A percentile compares a stretch with the other conserved stretches of the same genome.
Conservation (phyloP, 2,113 vertebrate species). For the Peucedramus taeniatus region DNA sequence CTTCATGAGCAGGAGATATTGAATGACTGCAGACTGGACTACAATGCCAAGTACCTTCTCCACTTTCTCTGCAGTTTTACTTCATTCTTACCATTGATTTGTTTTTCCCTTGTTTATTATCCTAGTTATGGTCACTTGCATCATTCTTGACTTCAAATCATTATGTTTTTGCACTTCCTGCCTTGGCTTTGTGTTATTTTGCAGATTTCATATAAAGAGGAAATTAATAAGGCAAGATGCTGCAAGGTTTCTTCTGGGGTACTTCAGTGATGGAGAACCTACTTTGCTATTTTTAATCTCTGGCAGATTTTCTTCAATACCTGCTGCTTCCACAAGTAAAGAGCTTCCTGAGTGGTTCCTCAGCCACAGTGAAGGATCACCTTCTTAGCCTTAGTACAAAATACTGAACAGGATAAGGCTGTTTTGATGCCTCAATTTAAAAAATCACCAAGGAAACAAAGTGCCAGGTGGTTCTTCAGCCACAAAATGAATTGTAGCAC, state of each 20-base stretch:
- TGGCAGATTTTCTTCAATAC: not conserved
- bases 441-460: not conserved
- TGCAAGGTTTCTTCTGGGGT: not conserved
- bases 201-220: not conserved
- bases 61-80: not conserved
- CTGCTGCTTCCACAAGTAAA: not conserved
- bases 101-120: not conserved
- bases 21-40: not conserved
- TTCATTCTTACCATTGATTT: not conserved
- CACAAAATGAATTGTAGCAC: not conserved
- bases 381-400: not conserved
- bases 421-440: not conserved
- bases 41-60: not conserved
- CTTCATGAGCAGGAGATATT: not conserved
- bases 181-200: not conserved
- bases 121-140: not conserved
- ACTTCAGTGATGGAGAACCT: not conserved
- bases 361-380: not conserved
- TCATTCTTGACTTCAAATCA: not conserved
- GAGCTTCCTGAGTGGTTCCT: not conserved
- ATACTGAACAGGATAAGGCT: not conserved
- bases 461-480: not conserved
- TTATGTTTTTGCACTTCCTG: not conserved
- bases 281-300: not conserved
- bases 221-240: not conserved